Percentiles rank a stretch among this genome's conserved stretches.
Conservation (phyloP, 1,140 invertebrate species). For the Hirudo medicinalis region DNA sequence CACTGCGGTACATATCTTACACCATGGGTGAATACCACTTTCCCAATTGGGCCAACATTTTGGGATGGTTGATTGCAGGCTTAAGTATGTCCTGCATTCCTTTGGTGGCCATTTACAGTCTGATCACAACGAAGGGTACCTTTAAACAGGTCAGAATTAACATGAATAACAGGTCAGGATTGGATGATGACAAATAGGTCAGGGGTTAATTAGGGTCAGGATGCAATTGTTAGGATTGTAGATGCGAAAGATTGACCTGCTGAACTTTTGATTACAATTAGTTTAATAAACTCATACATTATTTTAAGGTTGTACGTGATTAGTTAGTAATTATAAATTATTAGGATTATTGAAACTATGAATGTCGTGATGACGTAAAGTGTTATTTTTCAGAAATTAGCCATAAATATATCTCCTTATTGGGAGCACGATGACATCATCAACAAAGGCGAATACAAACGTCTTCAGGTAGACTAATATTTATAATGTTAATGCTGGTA, state of each 20-base stretch:
- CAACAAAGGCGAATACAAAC: conserved; percentile 14
- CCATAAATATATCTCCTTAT: conserved; percentile 20
- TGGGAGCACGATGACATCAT: conserved; percentile 23
- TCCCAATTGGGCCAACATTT: conserved; percentile 56
- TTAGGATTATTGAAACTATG: background rate
- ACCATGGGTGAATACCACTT: conserved; percentile 48
- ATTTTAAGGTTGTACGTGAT: no score
- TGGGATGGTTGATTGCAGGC: conserved; percentile 58
- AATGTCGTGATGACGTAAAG: background rate
- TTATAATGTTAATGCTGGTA: no score
- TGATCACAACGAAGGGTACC: conserved; percentile 8
- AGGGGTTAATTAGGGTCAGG: background rate
- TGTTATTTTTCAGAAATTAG: conserved; percentile 19
- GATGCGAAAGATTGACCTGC: background rate
- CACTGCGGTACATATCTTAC: conserved; percentile 49
- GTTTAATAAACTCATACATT: no score
- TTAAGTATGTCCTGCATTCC: conserved; percentile 44
- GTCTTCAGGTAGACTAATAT: conserved; percentile 19
- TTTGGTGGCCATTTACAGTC: conserved; percentile 46
- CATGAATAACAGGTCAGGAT: background rate
- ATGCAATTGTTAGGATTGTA: background rate
- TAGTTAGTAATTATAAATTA: no score
- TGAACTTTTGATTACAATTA: no score
- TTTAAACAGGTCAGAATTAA: conserved; percentile 12
- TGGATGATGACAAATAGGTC: background rate